phyloP scores from a whole-genome alignment of 2,888 invertebrate genomes.

The Plemyria rubiginata region DNA sequence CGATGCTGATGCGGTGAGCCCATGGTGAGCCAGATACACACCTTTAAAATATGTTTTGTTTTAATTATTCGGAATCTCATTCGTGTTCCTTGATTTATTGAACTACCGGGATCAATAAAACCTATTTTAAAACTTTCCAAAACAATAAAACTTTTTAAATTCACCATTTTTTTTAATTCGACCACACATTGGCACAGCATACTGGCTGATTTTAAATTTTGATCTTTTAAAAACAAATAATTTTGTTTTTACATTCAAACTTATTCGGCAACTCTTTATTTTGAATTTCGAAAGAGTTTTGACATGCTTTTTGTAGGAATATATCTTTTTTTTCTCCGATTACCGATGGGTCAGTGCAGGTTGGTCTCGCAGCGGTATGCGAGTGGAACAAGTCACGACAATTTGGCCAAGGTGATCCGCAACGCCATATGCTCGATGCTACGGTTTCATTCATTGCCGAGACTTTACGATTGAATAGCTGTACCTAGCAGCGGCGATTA shows the following conservation, averaged over 20 bases:
- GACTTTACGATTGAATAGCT: constrained; percentile 29
- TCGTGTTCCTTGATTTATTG: no score
- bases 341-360: constrained; percentile 30
- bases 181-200: not conserved
- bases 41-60: no score
- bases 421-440: constrained; percentile 44
- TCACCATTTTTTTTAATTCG: not conserved
- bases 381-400: constrained; percentile 39
- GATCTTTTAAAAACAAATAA: constrained; percentile 3
- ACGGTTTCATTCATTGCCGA: constrained; percentile 45
- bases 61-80: no score
- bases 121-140: not conserved
- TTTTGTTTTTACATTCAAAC: not conserved
- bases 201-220: constrained; percentile 4
- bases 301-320: not conserved
- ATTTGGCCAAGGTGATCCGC: constrained; percentile 65
- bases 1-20: no score
- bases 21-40: no score
- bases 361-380: constrained; percentile 28
- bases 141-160: not conserved
- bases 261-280: not conserved
- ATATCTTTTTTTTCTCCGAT: constrained; percentile 14
- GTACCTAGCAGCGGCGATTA: constrained; percentile 31
- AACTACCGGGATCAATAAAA: no score
- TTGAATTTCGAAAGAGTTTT: not conserved